Evolutionary conservation across 2,113 vertebrate species (phyloP), one percentile per base, ranked within the genome.

Genomic region (Ochotona curzoniae): DNA sequence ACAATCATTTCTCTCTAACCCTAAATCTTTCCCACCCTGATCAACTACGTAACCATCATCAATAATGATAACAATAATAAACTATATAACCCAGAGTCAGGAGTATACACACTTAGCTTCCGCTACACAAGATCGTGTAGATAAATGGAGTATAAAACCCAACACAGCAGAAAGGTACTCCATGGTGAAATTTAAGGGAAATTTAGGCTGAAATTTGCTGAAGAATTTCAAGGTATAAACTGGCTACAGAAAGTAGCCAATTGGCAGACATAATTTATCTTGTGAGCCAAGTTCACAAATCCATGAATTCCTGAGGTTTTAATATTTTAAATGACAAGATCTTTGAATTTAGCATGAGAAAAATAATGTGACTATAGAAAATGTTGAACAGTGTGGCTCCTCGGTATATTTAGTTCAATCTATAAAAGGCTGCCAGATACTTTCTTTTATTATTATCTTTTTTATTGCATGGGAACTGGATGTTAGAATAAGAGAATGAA

Each of bases 141-240:
- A 25, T 73, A 82, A 69, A 60, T 69, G 14, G 10, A 92, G 44
- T n/a, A 28, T 82, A 17, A 9, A 85, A 92, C 20, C 28, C 35
- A 87, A 79, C 0, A 79, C 44, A 75, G 28, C 12, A 81, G 57
- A 88, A 83, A 54, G n/a, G 67, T 26, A 90, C 78, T 90, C 74
- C 78, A 1, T 88, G 38, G 74, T 61, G 1, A 15, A 54, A 49
- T 93, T 93, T 74, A 92, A 89, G 78, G 76, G 90, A 81, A 90
- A 23, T 51, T 4, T 10, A 60, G 54, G 13, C 2, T 32, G 51
- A 14, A 78, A 32, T 87, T 87, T 73, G 8, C 49, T 35, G 26
- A 85, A 69, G 47, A 9, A 54, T 92, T 92, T 83, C 47, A 90
- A 94, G 64, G 92, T 64, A 26, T 89, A 78, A 73, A 92, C 51